Conservation (phyloP, 2,797 vertebrate species). For the Halcyon chelicuti region DNA sequence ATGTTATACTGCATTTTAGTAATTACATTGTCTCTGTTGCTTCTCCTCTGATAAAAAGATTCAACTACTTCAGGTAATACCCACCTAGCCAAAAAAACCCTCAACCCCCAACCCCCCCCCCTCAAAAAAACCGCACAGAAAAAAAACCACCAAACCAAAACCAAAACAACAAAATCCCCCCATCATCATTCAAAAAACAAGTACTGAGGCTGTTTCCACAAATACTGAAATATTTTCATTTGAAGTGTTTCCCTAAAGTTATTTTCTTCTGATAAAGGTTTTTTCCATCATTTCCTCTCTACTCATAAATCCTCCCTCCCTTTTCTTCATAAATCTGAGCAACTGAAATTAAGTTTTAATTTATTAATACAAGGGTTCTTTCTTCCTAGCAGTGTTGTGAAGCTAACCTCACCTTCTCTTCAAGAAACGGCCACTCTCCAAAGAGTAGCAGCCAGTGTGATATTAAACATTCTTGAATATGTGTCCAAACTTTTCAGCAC, state of each 20-base stretch:
- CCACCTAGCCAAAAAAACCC: rapidly evolving
- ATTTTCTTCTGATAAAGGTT: not conserved
- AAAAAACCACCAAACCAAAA: not conserved
- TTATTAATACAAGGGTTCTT: not conserved
- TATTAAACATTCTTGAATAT: not conserved
- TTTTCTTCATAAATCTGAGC: not conserved
- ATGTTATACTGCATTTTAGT: not conserved
- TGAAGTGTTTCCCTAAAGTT: not conserved
- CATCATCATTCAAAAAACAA: not conserved
- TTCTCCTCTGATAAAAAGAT: not conserved
- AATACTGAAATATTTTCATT: not conserved
- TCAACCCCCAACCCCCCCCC: too few relatives aligned
- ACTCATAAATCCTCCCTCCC: not conserved
- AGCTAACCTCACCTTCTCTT: not conserved
- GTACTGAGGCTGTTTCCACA: not conserved
- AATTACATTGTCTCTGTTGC: not conserved
- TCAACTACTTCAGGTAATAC: not conserved
- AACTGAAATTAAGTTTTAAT: not conserved
- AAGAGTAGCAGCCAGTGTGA: not conserved
- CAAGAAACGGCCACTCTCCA: not conserved
- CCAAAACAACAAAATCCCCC: not conserved
- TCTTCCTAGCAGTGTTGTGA: not conserved
- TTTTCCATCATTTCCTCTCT: not conserved
- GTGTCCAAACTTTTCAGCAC: not conserved
- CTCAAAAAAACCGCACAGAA: too few relatives aligned